Percentiles rank a stretch among this genome's conserved stretches.
Conservation (phyloP, 2,888 invertebrate genomes). For the Heteromurus nitidus region DNA sequence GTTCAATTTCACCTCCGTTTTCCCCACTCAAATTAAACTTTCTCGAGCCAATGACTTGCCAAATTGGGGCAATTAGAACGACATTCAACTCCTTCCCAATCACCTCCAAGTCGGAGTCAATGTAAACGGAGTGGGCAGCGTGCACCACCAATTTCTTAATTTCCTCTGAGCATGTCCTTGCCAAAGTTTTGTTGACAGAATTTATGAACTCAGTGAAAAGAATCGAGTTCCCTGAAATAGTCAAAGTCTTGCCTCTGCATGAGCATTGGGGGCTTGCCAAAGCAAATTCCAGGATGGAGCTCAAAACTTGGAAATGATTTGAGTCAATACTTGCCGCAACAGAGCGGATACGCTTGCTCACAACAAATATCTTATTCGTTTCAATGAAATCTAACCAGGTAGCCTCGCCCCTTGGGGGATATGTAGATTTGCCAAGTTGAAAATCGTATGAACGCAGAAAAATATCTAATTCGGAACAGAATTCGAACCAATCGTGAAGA, state of each 20-base stretch:
- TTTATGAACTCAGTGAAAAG: neutral
- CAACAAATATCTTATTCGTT: neutral
- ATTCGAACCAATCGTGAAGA: neutral
- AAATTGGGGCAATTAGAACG: constrained; percentile 15
- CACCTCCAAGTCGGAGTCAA: neutral
- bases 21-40: constrained; percentile 3
- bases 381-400: neutral
- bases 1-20: neutral
- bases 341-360: neutral
- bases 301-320: neutral
- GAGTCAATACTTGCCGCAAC: neutral
- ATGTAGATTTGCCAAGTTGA: neutral
- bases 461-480: neutral
- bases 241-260: neutral
- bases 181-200: no score
- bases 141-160: no score
- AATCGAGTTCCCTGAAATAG: neutral
- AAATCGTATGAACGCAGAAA: neutral
- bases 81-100: constrained; percentile 23
- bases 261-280: neutral
- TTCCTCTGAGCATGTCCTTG: no score
- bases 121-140: constrained; percentile 5
- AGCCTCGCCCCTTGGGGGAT: no score
- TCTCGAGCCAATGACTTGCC: neutral
- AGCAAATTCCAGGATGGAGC: neutral